phyloP scores from a whole-genome alignment of 1,140 invertebrate species.

The Grapholita molesta region DNA sequence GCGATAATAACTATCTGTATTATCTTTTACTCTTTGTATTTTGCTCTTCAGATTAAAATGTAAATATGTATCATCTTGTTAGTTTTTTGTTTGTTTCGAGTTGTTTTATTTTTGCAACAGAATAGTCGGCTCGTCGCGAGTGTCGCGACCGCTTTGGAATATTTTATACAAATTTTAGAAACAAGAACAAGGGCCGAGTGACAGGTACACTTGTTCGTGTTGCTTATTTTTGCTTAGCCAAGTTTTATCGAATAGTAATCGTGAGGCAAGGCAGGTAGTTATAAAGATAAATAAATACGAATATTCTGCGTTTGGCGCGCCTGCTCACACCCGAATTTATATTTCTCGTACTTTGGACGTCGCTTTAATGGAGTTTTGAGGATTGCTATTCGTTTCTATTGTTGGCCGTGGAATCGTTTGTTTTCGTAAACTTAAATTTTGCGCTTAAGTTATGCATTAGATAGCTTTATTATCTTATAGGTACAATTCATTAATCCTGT shows the following conservation, averaged over 20 bases:
- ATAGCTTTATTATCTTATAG: too few relatives aligned
- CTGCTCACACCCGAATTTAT: conserved; percentile 49
- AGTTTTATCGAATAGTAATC: conserved; percentile 67
- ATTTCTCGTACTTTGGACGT: conserved; percentile 56
- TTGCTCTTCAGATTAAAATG: conserved; percentile 30
- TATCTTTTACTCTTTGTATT: conserved; percentile 17
- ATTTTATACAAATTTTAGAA: conserved; percentile 77
- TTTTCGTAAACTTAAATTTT: conserved; percentile 67
- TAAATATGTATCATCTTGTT: conserved; percentile 28
- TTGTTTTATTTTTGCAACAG: conserved; percentile 51
- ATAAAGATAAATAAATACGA: conserved; percentile 70
- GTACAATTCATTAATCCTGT: conserved; percentile 44
- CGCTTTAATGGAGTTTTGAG: conserved; percentile 67
- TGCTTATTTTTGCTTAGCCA: conserved; percentile 68
- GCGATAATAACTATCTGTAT: neutral
- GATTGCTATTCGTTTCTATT: conserved; percentile 66
- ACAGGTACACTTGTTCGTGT: conserved; percentile 72
- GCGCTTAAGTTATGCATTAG: conserved; percentile 51
- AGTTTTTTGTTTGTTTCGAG: conserved; percentile 36
- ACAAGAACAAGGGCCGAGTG: conserved; percentile 70
- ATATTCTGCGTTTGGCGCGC: conserved; percentile 51
- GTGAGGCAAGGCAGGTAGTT: conserved; percentile 46
- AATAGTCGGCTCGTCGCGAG: conserved; percentile 55
- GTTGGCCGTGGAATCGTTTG: conserved; percentile 57
- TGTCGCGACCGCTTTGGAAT: conserved; percentile 61